These are phyloP conservation scores for Nymphalis polychloros DNA, from an alignment of 2,888 invertebrate species.

Conservation along the genomic window DNA sequence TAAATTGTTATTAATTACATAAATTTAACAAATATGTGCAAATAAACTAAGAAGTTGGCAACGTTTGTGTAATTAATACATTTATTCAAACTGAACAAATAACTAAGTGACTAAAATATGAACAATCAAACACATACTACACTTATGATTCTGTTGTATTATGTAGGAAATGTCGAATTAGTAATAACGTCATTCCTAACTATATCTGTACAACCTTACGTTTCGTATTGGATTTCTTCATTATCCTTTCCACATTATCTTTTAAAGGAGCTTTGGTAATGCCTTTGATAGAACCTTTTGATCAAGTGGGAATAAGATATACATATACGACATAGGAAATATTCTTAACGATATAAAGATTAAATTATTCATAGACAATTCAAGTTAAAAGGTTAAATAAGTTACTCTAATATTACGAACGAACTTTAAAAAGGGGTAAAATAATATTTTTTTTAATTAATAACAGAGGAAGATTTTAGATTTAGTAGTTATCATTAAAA, in stretches of 20 bases:
- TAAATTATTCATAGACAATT: slow-evolving; percentile 35
- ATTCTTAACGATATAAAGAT: slow-evolving; percentile 38
- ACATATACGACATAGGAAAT: slow-evolving; percentile 35
- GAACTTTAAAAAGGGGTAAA: slow-evolving; percentile 35
- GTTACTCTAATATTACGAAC: slow-evolving; percentile 29
- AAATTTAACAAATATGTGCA: slow-evolving; percentile 79
- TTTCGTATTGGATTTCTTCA: slow-evolving; percentile 34
- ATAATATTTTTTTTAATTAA: slow-evolving; percentile 28
- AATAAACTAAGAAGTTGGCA: slow-evolving; percentile 80
- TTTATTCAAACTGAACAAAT: slow-evolving; percentile 76
- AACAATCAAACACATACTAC: slow-evolving; percentile 70
- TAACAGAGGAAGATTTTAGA: slow-evolving; percentile 35
- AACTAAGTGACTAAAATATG: slow-evolving; percentile 77
- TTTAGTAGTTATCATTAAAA: slow-evolving; percentile 31
- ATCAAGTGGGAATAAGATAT: slow-evolving; percentile 25
- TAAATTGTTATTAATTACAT: slow-evolving; percentile 76
- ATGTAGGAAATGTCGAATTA: slow-evolving; percentile 50
- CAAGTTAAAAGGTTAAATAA: slow-evolving; percentile 35
- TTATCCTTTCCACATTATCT: slow-evolving; percentile 9
- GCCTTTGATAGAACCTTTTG: slow-evolving; percentile 17
- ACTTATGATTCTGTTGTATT: slow-evolving; percentile 54
- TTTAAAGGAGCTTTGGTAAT: slow-evolving; percentile 30
- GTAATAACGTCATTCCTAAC: slow-evolving; percentile 48
- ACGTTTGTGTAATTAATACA: slow-evolving; percentile 76
- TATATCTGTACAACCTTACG: slow-evolving; percentile 61